Conservation (phyloP, 1,140 invertebrate genomes). For the Tetranychus urticae region DNA sequence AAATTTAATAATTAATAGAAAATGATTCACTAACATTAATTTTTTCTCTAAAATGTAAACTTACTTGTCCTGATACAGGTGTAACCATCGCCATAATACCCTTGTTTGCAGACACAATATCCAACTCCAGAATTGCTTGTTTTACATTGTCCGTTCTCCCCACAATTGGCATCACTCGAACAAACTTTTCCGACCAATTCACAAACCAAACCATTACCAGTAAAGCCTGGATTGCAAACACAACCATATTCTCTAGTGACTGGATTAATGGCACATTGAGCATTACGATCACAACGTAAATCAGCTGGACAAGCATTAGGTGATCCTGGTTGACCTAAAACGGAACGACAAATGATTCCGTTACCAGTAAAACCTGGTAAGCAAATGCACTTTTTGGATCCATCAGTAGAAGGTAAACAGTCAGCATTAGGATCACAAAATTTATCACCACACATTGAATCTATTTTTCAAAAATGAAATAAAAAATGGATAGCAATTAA, state of each 20-base stretch:
- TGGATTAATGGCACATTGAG: slow-evolving; percentile 33
- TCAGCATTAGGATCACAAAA: slow-evolving; percentile 49
- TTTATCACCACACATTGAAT: neutral
- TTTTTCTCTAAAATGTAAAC: slow-evolving; percentile 16
- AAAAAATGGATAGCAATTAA: too few relatives aligned
- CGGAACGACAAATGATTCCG: slow-evolving; percentile 15
- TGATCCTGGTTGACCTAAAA: slow-evolving; percentile 11
- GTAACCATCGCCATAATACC: slow-evolving; percentile 19
- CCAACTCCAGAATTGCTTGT: slow-evolving; percentile 1
- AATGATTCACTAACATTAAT: neutral
- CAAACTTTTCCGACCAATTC: slow-evolving; percentile 20
- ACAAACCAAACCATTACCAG: slow-evolving; percentile 27
- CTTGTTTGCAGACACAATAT: slow-evolving; percentile 14
- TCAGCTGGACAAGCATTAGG: slow-evolving; percentile 16
- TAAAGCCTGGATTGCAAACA: slow-evolving; percentile 36
- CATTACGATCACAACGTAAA: slow-evolving; percentile 25
- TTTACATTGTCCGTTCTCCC: slow-evolving; percentile 24
- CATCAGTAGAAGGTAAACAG: slow-evolving; percentile 51
- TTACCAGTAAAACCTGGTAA: slow-evolving; percentile 32
- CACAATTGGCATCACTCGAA: slow-evolving; percentile 25
- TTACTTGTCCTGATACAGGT: slow-evolving; percentile 19
- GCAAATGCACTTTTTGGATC: slow-evolving; percentile 49
- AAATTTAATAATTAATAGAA: neutral
- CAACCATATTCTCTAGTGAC: slow-evolving; percentile 23
- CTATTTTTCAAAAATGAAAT: too few relatives aligned